Conservation (phyloP, 1,140 invertebrate species). For the Drosophila tani region DNA sequence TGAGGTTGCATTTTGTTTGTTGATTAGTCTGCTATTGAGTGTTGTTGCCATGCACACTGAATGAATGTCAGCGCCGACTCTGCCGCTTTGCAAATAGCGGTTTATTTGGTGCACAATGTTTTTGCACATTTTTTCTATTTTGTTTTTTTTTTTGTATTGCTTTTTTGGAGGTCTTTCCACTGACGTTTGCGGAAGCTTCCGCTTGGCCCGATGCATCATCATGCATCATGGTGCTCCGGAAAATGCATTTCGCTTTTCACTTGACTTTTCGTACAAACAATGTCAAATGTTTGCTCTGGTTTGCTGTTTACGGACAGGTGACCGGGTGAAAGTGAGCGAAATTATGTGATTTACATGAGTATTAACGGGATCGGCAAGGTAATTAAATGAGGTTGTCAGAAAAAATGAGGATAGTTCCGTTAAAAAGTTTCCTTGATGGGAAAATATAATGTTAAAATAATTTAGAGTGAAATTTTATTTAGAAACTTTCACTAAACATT, state of each 20-base stretch:
- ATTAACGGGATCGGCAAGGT: conserved; percentile 4
- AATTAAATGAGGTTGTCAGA: background rate
- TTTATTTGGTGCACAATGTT: conserved; percentile 34
- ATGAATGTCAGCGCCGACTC: conserved; percentile 26
- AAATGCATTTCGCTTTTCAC: conserved; percentile 31
- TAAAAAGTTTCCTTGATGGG: no score
- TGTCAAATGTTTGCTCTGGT: conserved; percentile 40
- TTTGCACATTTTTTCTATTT: conserved; percentile 13
- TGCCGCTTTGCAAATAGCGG: conserved; percentile 46
- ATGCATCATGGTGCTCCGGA: conserved; percentile 32
- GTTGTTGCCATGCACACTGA: conserved; percentile 41
- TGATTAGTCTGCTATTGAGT: conserved; percentile 76
- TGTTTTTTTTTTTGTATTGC: no score
- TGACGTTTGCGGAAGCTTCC: conserved; percentile 73
- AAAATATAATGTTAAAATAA: no score
- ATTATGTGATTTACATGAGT: conserved; percentile 11
- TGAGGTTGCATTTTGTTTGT: conserved; percentile 71
- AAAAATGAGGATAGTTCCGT: no score
- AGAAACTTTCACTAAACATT: no score
- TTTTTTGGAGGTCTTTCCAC: conserved; percentile 54
- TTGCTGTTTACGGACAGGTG: conserved; percentile 10
- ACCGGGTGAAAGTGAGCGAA: conserved; percentile 31
- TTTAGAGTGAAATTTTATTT: no score
- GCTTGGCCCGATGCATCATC: conserved; percentile 38
- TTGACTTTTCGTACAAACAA: conserved; percentile 20